Conservation (phyloP, 2,113 vertebrate species). For the Platycercus adscitus region DNA sequence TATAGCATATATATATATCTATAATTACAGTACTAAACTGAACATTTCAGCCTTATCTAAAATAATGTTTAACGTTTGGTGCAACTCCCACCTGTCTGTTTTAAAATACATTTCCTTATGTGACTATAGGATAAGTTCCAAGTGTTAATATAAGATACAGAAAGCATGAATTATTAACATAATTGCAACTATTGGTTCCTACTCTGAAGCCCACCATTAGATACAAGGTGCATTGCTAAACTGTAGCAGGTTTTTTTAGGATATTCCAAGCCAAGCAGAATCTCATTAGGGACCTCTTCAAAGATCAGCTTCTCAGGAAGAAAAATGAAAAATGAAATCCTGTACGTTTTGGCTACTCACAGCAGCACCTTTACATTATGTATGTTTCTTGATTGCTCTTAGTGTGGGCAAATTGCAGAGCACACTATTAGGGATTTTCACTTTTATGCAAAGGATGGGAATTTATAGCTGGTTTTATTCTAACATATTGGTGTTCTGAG, state of each 20-base stretch:
- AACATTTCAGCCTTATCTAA: not conserved
- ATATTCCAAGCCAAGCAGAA: not conserved
- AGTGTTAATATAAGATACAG: not conserved
- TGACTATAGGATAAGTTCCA: not conserved
- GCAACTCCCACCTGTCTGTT: not conserved
- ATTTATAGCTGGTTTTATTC: constrained; percentile 48
- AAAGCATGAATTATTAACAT: not conserved
- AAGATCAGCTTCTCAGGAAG: not conserved
- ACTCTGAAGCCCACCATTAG: not conserved
- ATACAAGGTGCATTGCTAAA: not conserved
- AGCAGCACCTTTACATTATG: constrained; percentile 6
- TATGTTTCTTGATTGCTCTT: not conserved
- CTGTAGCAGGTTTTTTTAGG: not conserved
- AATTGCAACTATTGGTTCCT: not conserved
- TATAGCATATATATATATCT: not conserved
- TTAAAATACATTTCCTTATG: not conserved
- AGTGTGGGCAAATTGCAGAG: constrained; percentile 4
- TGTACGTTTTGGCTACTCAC: not conserved
- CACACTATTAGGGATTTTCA: constrained; percentile 18
- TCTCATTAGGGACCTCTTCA: constrained; percentile 5
- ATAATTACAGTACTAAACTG: not conserved
- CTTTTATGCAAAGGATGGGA: not conserved
- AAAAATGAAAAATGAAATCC: not conserved
- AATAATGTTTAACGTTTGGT: not conserved
- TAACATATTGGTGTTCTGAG: constrained; percentile 19